Evolutionary conservation across 2,888 invertebrate species (phyloP), one percentile per base, ranked within the genome.

Genomic region (Isotomurus palustris): DNA sequence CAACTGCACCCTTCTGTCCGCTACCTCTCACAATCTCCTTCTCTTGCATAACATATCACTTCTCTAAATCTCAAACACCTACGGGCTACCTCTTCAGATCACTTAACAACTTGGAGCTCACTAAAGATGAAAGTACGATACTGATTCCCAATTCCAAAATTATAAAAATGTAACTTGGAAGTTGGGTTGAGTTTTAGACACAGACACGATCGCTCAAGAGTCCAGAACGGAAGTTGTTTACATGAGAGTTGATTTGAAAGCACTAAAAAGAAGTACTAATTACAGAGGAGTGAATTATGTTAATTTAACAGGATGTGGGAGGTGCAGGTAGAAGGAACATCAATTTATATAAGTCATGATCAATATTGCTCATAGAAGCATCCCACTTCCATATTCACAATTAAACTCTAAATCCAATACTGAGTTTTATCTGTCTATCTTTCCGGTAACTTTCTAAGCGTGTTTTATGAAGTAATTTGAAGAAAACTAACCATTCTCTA

Each of bases 271-370:
- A 6, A 17, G 14, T 25, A 19, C 51, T 51, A 36, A 40, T 51
- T 51, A 27, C 27, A 19, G 14, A 32, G 21, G 32, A 51, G 35
- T 56, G 43, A 51, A 56, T 36, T 51, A 56, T 50, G 51, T 51
- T 50, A 56, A 56, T 43, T 21, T 21, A 51, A 48, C 44, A 56
- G 56, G 56, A 56, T 51, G 28, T 51, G 56, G 56, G 56, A 44
- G 12, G 56, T n/a, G n/a, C n/a, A n/a, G 45, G 28, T 19, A 45
- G 12, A 40, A 40, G 6, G 32, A 17, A 17, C 17, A 8, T 40
- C 12, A 17, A 17, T 40, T 40, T n/a, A n/a, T n/a, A n/a, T n/a
- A n/a, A n/a, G n/a, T n/a, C n/a, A n/a, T n/a, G n/a, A n/a, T n/a
- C n/a, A n/a, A n/a, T n/a, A n/a, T n/a, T n/a, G n/a, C n/a, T n/a